phyloP scores from a whole-genome alignment of 2,797 vertebrate species.

The Peromyscus nudipes region DNA sequence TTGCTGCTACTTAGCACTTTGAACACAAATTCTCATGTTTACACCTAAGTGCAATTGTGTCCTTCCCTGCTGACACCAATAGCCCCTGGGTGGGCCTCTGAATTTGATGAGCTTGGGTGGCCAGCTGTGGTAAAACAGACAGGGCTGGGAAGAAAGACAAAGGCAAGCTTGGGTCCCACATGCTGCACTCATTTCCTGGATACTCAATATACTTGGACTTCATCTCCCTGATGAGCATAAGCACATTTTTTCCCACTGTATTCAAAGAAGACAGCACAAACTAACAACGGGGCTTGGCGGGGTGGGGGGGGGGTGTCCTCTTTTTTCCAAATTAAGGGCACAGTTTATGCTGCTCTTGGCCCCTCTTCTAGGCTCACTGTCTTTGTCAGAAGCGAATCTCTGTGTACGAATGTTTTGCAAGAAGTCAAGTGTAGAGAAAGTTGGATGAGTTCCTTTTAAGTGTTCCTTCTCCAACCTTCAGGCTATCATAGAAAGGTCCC shows the following conservation, averaged over 20 bases:
- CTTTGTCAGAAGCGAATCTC: neutral
- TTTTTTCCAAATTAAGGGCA: neutral
- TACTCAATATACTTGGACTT: conserved; percentile 7
- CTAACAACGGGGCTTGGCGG: neutral
- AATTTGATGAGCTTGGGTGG: conserved; percentile 35
- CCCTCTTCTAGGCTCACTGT: neutral
- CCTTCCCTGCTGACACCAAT: conserved; percentile 66
- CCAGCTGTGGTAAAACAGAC: conserved; percentile 20
- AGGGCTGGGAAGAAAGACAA: conserved; percentile 37
- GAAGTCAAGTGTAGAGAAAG: neutral
- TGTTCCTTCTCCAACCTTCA: neutral
- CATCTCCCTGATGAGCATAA: conserved; percentile 33
- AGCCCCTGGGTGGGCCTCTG: conserved; percentile 59
- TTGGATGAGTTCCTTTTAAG: neutral
- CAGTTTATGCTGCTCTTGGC: neutral
- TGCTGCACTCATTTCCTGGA: conserved; percentile 57
- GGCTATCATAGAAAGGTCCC: neutral
- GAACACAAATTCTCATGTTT: conserved; percentile 65
- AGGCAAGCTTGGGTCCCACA: conserved; percentile 58
- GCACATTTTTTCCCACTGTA: neutral
- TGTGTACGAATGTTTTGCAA: neutral
- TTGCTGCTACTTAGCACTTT: conserved; percentile 57
- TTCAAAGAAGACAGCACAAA: conserved; percentile 44
- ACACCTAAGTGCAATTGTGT: conserved; percentile 52
- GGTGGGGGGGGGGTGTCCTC: neutral